Base-by-base conservation (phyloP, 2,888 invertebrate genomes). In the Heliothis peltigera region DNA sequence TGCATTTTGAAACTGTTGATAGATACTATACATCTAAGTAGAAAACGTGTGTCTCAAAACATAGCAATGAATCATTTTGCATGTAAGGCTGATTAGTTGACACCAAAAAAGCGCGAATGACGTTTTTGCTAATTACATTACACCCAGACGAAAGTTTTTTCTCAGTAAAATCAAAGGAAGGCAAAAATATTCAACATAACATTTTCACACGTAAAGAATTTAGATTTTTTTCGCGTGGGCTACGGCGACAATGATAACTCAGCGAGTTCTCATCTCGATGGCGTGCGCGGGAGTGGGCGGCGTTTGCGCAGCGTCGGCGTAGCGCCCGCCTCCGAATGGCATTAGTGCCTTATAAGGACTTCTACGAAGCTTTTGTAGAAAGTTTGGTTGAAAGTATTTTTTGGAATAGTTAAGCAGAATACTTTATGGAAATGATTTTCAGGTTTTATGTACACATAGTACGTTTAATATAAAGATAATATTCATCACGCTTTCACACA, bases 171-270 rank as follows among this genome's bases (percentile, higher is more conserved):
- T 58, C 48, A 47, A 49, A 58, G 35, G 53, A 44, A 64, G 59
- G 57, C 71, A 65, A 60, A 67, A 71, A 63, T 58, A 39, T 57
- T 21, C 53, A 61, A 59, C 64, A 62, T 60, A 52, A 60, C 59
- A 53, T 70, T 80, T 70, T 61, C 63, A 60, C 63, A 62, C 57
- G 61, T 52, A 65, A 60, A 77, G 58, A 61, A 58, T 63, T 17
- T 22, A 28, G 47, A 43, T 22, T 10, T 22, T 32, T 63, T 48
- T 22, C 15, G 89, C 89, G 92, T 89, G 88, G 91, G 91, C 72
- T 72, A 70, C 70, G 91, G 86, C 84, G 92, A 93, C 92, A 93
- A 88, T 91, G 91, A 91, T 87, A 92, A 89, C 85, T 93, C 92
- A 91, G 77, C 92, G 86, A 71, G 79, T 84, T 80, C 82, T 87